Evolutionary conservation across 2,888 invertebrate genomes (phyloP).

Genomic region (Sceliomorpha sp.): DNA sequence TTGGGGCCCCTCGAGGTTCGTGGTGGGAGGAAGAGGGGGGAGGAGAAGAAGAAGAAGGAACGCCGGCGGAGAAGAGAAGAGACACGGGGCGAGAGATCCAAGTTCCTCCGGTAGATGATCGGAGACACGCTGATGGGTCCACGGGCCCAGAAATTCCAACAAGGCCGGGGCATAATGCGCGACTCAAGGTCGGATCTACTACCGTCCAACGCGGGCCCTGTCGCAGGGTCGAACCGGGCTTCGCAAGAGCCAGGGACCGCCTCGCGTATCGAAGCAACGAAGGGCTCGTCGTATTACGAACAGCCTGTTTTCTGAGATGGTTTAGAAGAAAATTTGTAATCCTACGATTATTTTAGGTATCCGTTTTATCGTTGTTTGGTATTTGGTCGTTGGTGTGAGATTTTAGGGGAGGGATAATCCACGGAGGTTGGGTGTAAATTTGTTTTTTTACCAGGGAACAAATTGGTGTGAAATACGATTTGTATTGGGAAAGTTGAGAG

Average conservation of each 20-base stretch:
- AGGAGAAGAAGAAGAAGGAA: slow-evolving; percentile 23
- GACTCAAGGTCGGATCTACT: slow-evolving; percentile 80
- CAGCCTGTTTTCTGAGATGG: too few relatives aligned
- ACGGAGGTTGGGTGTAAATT: too few relatives aligned
- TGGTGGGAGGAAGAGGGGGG: slow-evolving; percentile 3
- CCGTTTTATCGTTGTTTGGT: too few relatives aligned
- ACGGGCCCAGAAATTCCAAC: slow-evolving; percentile 78
- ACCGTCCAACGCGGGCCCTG: slow-evolving; percentile 73
- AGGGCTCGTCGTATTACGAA: too few relatives aligned
- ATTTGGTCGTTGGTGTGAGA: too few relatives aligned
- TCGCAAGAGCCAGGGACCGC: slow-evolving; percentile 77
- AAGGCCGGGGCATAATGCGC: slow-evolving; percentile 78
- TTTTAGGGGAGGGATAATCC: too few relatives aligned
- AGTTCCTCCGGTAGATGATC: slow-evolving; percentile 63
- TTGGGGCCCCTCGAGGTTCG: slow-evolving; percentile 33
- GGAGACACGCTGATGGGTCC: slow-evolving; percentile 71
- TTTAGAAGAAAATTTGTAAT: too few relatives aligned
- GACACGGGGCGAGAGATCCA: slow-evolving; percentile 46
- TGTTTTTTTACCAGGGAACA: too few relatives aligned
- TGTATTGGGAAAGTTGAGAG: too few relatives aligned
- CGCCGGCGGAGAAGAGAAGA: slow-evolving; percentile 20
- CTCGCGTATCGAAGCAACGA: too few relatives aligned
- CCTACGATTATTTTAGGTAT: too few relatives aligned
- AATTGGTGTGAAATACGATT: too few relatives aligned
- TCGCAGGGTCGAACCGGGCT: slow-evolving; percentile 78